A percentile compares a stretch with the other conserved stretches of the same genome.
These are phyloP conservation scores for Mamestra configurata DNA, from an alignment of 1,140 invertebrate genomes.

Conservation along the genomic window DNA sequence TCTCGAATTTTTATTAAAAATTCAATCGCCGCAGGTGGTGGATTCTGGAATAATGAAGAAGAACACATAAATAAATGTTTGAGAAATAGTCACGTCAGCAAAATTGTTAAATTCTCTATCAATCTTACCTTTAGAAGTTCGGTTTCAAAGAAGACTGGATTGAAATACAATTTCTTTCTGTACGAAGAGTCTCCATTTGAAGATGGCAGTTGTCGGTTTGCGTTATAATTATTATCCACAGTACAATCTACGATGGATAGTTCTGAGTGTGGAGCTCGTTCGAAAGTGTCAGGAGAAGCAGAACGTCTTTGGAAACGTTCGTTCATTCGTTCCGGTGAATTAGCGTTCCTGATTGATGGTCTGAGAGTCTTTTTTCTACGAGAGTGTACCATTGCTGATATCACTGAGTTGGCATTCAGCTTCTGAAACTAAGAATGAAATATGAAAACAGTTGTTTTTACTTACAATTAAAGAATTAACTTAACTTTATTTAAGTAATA, in stretches of 20 bases:
- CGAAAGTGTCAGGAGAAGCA: conserved; percentile 80
- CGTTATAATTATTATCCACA: conserved; percentile 63
- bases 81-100: background rate
- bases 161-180: conserved; percentile 94
- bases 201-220: conserved; percentile 63
- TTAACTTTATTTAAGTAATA: conserved; percentile 17
- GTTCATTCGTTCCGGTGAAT: conserved; percentile 69
- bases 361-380: conserved; percentile 75
- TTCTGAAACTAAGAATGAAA: conserved; percentile 72
- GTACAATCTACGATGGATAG: conserved; percentile 78
- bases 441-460: conserved; percentile 6
- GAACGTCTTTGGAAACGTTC: conserved; percentile 80
- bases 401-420: conserved; percentile 69
- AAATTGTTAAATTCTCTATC: background rate
- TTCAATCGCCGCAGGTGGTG: conserved; percentile 95
- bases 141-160: conserved; percentile 95
- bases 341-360: conserved; percentile 66
- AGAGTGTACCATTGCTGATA: conserved; percentile 80
- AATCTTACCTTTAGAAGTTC: conserved; percentile 92
- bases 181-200: conserved; percentile 76
- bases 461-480: background rate
- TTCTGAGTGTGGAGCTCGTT: conserved; percentile 82
- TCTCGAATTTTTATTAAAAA: conserved; percentile 95
- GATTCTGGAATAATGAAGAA: conserved; percentile 89
- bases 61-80: background rate